phyloP scores from a whole-genome alignment of 2,888 invertebrate species.

The Drosophila bunnanda region DNA sequence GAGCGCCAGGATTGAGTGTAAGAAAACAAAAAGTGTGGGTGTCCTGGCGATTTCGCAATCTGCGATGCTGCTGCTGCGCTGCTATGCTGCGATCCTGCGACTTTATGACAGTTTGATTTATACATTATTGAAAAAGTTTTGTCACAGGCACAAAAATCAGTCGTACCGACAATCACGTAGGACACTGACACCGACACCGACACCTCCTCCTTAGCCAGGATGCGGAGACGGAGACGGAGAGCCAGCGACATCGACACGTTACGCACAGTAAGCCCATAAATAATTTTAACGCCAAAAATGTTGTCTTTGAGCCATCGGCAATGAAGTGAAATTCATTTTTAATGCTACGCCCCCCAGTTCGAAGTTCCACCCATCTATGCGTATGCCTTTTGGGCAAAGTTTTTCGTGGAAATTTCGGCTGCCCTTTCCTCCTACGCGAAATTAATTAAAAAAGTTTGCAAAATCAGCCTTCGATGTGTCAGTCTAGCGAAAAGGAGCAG shows the following conservation, averaged over 20 bases:
- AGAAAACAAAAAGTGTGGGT: conserved; percentile 35
- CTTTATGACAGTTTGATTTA: conserved; percentile 84
- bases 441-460: conserved; percentile 84
- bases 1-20: too few species aligned
- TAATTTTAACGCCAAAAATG: conserved; percentile 66
- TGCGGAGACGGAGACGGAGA: neutral
- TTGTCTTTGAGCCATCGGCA: conserved; percentile 46
- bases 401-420: conserved; percentile 55
- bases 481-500: conserved; percentile 33
- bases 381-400: conserved; percentile 39
- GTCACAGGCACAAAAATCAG: conserved; percentile 63
- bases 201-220: conserved; percentile 4
- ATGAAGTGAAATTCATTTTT: conserved; percentile 79
- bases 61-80: conserved; percentile 16
- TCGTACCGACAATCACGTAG: conserved; percentile 68
- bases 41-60: conserved; percentile 39
- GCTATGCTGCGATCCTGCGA: conserved; percentile 49
- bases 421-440: conserved; percentile 38
- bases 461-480: conserved; percentile 70
- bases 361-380: conserved; percentile 5
- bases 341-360: conserved; percentile 46
- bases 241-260: conserved; percentile 32
- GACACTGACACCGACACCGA: conserved; percentile 21
- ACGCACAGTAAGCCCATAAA: conserved; percentile 71
- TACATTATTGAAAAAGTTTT: conserved; percentile 81